Percentiles rank a stretch among this genome's conserved stretches.
Conservation (phyloP, 2,113 vertebrate genomes). For the Bos javanicus region DNA sequence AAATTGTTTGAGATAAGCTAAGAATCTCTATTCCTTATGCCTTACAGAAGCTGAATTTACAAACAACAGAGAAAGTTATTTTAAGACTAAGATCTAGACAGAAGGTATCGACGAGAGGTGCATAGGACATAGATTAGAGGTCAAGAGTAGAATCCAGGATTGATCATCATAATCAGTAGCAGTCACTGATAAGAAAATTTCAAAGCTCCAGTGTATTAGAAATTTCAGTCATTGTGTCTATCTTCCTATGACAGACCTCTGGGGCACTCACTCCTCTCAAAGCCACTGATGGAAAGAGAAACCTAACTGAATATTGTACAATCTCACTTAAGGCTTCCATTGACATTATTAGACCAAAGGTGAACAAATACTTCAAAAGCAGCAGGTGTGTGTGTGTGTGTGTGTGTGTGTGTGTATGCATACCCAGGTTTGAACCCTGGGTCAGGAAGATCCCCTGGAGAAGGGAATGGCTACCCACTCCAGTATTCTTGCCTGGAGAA, state of each 20-base stretch:
- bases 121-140: neutral
- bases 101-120: neutral
- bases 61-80: neutral
- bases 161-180: neutral
- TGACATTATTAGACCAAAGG: neutral
- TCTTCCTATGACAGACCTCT: neutral
- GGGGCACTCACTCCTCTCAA: neutral
- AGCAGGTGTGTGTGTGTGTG: neutral
- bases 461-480: neutral
- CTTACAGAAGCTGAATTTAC: neutral
- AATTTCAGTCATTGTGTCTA: neutral
- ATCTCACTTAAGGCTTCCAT: neutral
- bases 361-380: neutral
- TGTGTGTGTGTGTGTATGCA: neutral
- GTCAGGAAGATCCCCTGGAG: neutral
- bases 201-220: neutral
- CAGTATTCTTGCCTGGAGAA: neutral
- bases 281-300: neutral
- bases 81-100: neutral
- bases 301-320: fast-evolving
- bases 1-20: neutral
- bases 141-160: neutral
- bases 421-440: neutral
- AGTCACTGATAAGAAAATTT: neutral
- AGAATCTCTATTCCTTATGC: neutral